phyloP scores from a whole-genome alignment of 2,113 vertebrate genomes.

The Theristicus caerulescens region DNA sequence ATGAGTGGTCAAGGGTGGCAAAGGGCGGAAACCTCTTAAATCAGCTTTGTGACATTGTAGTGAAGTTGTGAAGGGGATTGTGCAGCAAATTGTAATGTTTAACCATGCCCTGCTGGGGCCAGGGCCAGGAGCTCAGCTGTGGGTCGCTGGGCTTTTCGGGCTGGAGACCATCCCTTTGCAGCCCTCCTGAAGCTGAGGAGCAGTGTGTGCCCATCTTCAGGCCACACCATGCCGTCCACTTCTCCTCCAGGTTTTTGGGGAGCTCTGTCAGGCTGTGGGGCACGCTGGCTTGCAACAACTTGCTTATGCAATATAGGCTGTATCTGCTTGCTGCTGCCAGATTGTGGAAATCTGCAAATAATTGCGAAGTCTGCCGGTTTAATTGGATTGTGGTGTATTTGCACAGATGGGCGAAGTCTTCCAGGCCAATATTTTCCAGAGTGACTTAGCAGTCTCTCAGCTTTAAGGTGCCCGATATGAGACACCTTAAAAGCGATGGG shows the following conservation, averaged over 20 bases:
- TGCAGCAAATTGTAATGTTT: background rate
- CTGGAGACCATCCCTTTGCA: background rate
- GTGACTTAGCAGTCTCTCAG: background rate
- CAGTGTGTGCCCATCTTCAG: background rate
- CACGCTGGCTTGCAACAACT: background rate
- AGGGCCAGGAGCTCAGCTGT: background rate
- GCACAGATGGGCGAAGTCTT: constrained; percentile 31
- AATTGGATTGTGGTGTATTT: constrained; percentile 52
- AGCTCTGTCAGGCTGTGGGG: background rate
- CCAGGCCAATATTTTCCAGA: constrained; percentile 29
- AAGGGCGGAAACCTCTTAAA: background rate
- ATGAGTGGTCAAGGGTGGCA: background rate
- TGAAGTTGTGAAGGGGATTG: background rate
- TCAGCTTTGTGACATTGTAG: background rate
- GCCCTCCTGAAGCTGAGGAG: background rate
- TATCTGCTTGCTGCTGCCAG: background rate
- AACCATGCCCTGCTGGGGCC: rapidly evolving
- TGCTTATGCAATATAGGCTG: background rate
- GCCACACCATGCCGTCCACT: background rate
- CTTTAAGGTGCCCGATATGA: background rate
- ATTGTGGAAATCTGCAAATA: constrained; percentile 52
- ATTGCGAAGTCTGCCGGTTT: constrained; percentile 25
- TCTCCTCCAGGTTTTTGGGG: background rate
- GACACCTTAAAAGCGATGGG: background rate
- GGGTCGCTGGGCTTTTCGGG: background rate